Percentiles rank a stretch among this genome's conserved stretches.
phyloP scores from a whole-genome alignment of 1,140 invertebrate genomes.

The Odontomachus brunneus region DNA sequence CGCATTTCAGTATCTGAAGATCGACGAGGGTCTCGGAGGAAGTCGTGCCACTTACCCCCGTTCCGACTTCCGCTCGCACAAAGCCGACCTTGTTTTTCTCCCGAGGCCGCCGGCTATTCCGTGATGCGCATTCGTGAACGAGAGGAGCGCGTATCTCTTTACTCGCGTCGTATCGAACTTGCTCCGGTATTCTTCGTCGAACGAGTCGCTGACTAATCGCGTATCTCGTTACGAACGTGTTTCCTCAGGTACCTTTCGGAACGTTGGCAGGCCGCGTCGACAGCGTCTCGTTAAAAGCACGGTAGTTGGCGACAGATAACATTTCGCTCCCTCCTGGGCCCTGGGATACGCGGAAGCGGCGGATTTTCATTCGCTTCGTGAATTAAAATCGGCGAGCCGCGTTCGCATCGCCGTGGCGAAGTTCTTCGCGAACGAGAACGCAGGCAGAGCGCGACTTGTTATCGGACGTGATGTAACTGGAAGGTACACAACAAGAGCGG shows the following conservation, averaged over 20 bases:
- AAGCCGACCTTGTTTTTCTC: conserved; percentile 68
- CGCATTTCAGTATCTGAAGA: conserved; percentile 51
- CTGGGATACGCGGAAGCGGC: background rate
- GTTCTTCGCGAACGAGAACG: conserved; percentile 17
- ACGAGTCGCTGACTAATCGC: background rate
- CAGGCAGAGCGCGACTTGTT: conserved; percentile 3
- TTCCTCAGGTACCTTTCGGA: background rate
- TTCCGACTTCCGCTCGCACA: conserved; percentile 67
- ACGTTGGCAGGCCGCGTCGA: background rate
- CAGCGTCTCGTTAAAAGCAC: conserved; percentile 13
- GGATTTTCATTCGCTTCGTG: background rate
- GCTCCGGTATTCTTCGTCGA: background rate
- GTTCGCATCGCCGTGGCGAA: background rate
- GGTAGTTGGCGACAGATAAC: conserved; percentile 16
- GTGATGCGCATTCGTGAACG: conserved; percentile 3
- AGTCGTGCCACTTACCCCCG: conserved; percentile 33
- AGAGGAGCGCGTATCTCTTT: background rate
- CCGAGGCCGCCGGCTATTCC: background rate
- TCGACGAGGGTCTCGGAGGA: conserved; percentile 54
- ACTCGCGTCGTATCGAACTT: background rate
- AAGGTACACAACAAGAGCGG: background rate
- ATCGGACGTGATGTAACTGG: conserved; percentile 35
- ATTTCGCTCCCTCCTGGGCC: background rate
- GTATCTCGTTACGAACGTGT: background rate
- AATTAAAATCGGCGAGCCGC: conserved; percentile 41